Evolutionary conservation across 2,888 invertebrate species (phyloP), one percentile per base, ranked within the genome.

Genomic region (Nomada ruficornis): DNA sequence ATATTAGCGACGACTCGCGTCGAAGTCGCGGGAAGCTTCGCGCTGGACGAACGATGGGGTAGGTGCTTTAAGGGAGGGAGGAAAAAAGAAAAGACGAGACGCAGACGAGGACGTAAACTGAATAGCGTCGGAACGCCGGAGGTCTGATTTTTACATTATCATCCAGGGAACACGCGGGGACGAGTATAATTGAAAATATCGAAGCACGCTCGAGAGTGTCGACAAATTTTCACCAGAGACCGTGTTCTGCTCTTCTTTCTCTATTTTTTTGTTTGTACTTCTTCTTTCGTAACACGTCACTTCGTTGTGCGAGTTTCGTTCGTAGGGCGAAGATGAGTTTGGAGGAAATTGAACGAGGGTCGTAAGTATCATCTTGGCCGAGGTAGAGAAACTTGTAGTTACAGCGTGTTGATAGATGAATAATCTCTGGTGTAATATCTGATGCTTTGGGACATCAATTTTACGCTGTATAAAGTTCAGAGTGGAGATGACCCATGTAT

Each of bases 151-250:
- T 80, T 73, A 77, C 80, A 83, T 87, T 83, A 86, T 89, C 70
- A 55, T 80, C 59, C 23, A 26, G 54, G 47, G 60, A 57, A 50
- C 63, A 62, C 73, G 26, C 57, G 50, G 29, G 60, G 13, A 26
- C 42, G 57, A 72, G 65, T 78, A 86, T 90, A 89, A 91, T 90
- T 88, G 91, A 89, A 91, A 89, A 89, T 89, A 89, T 86, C 87
- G 77, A 86, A 87, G 88, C 86, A 83, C 83, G 87, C 88, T 89
- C 87, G 84, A 86, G 89, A 88, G 87, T 80, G 88, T 87, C 90
- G 86, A 90, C 89, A 90, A 90, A 90, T 89, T 86, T 84, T 69
- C 63, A 64, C 50, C 54, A 42, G 50, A 13, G 3, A 15, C 20
- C 42, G 0, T 42, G 20, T 18, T 2, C n/a, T n/a, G 26, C 23